Evolutionary conservation across 2,113 vertebrate species (phyloP).

Genomic region (Orcinus orca): DNA sequence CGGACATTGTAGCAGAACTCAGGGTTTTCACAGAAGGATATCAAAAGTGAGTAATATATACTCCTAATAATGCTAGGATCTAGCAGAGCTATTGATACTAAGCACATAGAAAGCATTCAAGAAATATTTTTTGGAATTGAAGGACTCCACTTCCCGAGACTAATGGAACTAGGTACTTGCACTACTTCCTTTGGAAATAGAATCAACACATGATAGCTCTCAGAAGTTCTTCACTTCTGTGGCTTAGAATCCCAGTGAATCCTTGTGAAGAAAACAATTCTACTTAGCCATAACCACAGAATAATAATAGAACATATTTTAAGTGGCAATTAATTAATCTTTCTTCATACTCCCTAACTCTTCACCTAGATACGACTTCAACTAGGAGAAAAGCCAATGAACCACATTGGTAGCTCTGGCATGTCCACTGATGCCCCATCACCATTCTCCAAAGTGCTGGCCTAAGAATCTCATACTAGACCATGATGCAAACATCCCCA

Average conservation of each 20-base stretch:
- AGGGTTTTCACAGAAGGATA: background rate
- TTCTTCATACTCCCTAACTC: background rate
- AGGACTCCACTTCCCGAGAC: background rate
- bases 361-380: background rate
- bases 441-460: background rate
- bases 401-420: background rate
- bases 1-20: background rate
- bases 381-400: background rate
- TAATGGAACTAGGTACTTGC: background rate
- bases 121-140: background rate
- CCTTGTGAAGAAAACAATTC: background rate
- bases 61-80: background rate
- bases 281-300: background rate
- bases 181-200: background rate
- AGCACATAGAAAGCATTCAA: background rate
- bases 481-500: background rate
- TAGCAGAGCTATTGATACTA: background rate
- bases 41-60: background rate
- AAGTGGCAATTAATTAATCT: background rate
- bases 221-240: background rate
- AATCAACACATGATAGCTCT: background rate
- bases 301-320: background rate
- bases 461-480: background rate
- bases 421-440: background rate
- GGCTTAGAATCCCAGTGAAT: background rate